phyloP scores from a whole-genome alignment of 64 coral and sea anemone species.

The Platygyra sinensis region DNA sequence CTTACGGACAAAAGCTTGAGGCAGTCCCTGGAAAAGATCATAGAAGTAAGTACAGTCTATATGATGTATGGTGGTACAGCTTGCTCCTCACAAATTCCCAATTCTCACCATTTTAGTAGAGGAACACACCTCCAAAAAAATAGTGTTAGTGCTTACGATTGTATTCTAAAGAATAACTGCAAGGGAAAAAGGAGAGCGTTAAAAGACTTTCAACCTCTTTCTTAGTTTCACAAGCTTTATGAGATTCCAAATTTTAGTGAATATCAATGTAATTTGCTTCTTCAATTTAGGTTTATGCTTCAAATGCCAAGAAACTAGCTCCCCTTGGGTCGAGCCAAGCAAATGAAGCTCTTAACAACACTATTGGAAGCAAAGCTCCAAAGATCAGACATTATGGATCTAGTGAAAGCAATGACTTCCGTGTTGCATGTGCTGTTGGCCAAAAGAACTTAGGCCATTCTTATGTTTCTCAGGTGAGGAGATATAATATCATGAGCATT shows the following conservation, averaged over 20 bases:
- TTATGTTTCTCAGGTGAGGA: conserved; percentile 6
- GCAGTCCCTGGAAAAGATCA: background rate
- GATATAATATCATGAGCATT: no score
- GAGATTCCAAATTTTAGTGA: background rate
- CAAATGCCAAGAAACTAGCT: conserved; percentile 42
- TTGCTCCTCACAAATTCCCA: no score
- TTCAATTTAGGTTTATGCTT: background rate
- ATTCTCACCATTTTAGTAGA: no score
- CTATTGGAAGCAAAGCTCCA: conserved; percentile 57
- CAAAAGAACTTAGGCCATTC: conserved; percentile 32
- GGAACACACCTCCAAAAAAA: no score
- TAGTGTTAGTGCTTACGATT: no score
- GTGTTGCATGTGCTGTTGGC: conserved; percentile 30
- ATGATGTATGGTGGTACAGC: no score
- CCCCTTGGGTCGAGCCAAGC: conserved; percentile 35
- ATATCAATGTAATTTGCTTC: background rate
- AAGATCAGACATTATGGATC: conserved; percentile 54
- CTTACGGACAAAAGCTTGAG: background rate
- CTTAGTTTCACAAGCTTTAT: no score
- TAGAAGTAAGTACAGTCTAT: no score
- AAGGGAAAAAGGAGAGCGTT: no score
- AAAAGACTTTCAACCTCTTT: no score
- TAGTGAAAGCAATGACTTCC: conserved; percentile 41
- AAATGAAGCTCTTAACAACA: conserved; percentile 65
- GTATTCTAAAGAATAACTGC: no score